These are phyloP conservation scores for Gallinago undulata DNA, from an alignment of 2,113 vertebrate genomes.

Conservation along the genomic window DNA sequence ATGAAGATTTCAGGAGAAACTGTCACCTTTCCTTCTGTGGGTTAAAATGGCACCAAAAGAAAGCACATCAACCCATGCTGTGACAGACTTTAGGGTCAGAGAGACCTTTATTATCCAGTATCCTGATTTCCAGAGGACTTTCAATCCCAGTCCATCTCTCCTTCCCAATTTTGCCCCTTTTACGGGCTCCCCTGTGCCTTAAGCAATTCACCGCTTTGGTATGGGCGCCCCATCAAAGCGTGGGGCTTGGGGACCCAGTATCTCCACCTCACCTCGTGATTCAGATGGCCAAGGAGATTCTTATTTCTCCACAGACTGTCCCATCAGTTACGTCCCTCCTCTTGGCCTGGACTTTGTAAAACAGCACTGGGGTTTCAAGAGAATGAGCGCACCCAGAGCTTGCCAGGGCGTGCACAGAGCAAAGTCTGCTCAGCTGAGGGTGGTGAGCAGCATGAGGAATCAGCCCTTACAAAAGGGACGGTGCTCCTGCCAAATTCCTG, in stretches of 20 bases:
- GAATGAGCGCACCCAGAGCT: background rate
- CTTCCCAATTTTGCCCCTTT: background rate
- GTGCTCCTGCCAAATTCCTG: background rate
- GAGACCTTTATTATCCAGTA: background rate
- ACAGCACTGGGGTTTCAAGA: background rate
- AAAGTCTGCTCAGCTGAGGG: background rate
- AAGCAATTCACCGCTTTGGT: background rate
- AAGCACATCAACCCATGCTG: background rate
- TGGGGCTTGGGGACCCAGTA: background rate
- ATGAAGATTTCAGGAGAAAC: background rate
- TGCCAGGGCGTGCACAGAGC: background rate
- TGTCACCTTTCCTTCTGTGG: background rate
- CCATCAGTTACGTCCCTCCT: background rate
- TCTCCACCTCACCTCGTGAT: background rate
- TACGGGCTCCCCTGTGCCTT: background rate
- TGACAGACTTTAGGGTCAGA: background rate
- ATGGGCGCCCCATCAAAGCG: background rate
- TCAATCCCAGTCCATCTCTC: background rate
- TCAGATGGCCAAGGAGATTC: too few species aligned
- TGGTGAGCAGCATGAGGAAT: background rate
- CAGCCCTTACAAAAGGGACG: background rate
- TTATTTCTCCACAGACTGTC: background rate
- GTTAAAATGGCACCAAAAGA: background rate
- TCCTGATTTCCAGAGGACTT: background rate
- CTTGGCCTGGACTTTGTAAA: background rate